These are phyloP conservation scores for Callipepla californica DNA, from an alignment of 2,113 vertebrate genomes.

Conservation along the genomic window DNA sequence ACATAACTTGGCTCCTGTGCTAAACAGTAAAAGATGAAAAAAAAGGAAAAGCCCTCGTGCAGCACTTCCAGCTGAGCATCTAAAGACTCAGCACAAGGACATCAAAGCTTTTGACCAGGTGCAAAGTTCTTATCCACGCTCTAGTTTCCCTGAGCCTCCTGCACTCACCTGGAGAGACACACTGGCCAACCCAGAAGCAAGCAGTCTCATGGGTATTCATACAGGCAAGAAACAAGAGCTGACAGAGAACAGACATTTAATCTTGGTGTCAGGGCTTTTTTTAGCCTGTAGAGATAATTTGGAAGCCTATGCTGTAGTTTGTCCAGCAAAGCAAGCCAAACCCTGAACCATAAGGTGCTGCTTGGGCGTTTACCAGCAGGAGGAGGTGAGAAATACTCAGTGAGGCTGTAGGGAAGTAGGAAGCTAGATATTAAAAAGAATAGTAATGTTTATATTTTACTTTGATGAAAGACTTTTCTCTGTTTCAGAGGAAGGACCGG, in stretches of 20 bases:
- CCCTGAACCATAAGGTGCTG: neutral
- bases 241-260: neutral
- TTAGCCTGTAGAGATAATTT: neutral
- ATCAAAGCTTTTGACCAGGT: neutral
- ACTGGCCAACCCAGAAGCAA: neutral
- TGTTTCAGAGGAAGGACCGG: neutral
- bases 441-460: neutral
- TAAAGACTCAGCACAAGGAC: neutral
- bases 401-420: neutral
- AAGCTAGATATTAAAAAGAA: neutral
- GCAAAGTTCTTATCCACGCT: neutral
- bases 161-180: neutral
- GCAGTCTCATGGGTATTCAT: neutral
- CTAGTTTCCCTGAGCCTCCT: neutral
- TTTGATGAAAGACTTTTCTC: neutral
- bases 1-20: neutral
- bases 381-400: neutral
- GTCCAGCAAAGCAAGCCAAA: neutral
- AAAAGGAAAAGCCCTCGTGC: neutral
- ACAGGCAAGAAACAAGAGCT: neutral
- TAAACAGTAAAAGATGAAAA: neutral
- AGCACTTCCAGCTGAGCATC: neutral
- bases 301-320: accelerated
- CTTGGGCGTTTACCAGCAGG: neutral
- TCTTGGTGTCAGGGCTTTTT: neutral